Evolutionary conservation across 2,113 vertebrate genomes (phyloP).

Genomic region (Acrocephalus kingi): DNA sequence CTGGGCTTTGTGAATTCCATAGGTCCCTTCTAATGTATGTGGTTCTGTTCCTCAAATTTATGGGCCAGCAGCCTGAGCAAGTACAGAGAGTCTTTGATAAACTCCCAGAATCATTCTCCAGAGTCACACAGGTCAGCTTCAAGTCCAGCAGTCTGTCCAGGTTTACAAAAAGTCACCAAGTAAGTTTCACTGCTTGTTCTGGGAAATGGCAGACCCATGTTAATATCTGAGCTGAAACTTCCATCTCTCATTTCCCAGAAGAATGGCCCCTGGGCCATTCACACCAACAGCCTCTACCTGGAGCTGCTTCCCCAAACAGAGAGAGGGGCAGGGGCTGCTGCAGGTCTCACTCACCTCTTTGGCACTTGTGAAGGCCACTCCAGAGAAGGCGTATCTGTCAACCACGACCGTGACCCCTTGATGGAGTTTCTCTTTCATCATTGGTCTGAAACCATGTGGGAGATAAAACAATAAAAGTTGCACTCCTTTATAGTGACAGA

Average conservation of each 20-base stretch:
- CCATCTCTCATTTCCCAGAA: neutral
- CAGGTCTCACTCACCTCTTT: slow-evolving; percentile 82
- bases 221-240: neutral
- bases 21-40: fast-evolving
- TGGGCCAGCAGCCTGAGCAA: neutral
- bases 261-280: too few species aligned
- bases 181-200: neutral
- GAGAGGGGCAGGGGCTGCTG: neutral
- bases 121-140: neutral
- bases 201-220: neutral
- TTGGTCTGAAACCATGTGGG: slow-evolving; percentile 21
- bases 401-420: slow-evolving; percentile 87
- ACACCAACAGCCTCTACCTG: neutral
- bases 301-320: neutral
- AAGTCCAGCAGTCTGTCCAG: neutral
- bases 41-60: neutral
- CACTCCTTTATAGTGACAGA: neutral
- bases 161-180: neutral
- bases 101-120: neutral
- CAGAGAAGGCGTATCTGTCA: slow-evolving; percentile 95
- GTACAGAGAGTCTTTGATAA: neutral
- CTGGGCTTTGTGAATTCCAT: neutral
- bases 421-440: slow-evolving; percentile 83
- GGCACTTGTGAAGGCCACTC: slow-evolving; percentile 91
- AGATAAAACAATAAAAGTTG: neutral